Conservation (phyloP, 2,113 vertebrate genomes). For the Xyliphius kryptos region DNA sequence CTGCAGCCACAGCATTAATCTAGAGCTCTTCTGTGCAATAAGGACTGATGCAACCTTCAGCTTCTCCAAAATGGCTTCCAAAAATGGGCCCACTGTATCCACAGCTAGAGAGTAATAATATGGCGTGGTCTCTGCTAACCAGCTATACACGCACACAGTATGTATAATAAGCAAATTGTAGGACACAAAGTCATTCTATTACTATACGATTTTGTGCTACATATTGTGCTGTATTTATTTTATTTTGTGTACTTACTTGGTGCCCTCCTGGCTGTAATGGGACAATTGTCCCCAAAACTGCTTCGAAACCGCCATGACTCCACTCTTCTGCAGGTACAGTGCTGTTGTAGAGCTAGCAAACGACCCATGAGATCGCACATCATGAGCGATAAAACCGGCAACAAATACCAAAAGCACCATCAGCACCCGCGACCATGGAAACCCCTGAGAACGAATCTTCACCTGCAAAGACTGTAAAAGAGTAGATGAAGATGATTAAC, state of each 20-base stretch:
- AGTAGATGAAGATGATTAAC: too few species aligned
- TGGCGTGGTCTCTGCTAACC: conserved; percentile 72
- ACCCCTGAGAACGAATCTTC: conserved; percentile 68
- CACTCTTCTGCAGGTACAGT: conserved; percentile 63
- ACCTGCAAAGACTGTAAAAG: conserved; percentile 63
- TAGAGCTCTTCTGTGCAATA: conserved; percentile 55
- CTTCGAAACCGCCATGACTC: conserved; percentile 65
- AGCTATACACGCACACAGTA: conserved; percentile 61
- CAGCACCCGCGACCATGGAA: conserved; percentile 77
- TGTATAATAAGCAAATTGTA: too few species aligned
- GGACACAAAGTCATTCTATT: too few species aligned
- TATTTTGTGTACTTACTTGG: too few species aligned
- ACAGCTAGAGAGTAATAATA: conserved; percentile 62
- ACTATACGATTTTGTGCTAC: too few species aligned
- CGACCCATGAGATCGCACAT: conserved; percentile 71
- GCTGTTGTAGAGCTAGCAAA: conserved; percentile 67
- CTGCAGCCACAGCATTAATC: conserved; percentile 59
- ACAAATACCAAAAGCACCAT: conserved; percentile 67
- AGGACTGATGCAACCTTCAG: conserved; percentile 43
- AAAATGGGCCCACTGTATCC: conserved; percentile 54
- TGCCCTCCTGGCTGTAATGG: conserved; percentile 62
- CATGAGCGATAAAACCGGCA: conserved; percentile 72
- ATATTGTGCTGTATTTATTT: too few species aligned
- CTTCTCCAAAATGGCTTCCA: conserved; percentile 63
- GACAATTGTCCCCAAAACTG: conserved; percentile 72